Base-by-base conservation (phyloP, 2,113 vertebrate species). In the Leptobrachium ailaonicum region DNA sequence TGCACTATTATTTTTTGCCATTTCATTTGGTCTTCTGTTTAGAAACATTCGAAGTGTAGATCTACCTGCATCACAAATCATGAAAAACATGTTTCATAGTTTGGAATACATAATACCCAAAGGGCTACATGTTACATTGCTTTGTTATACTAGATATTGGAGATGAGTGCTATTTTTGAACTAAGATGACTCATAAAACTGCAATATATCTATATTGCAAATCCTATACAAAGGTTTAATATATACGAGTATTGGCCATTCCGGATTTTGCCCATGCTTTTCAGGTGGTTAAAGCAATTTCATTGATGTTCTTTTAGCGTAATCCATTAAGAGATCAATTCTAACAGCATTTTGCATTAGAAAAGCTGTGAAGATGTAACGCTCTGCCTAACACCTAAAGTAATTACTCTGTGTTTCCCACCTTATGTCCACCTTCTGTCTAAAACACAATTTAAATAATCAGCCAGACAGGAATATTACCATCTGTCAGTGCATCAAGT, bases 311-410 rank as follows among this genome's bases (percentile, higher is more conserved):
- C 44, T 63, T 71, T 71, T 78, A 71, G 66, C 62, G 45, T 71
- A 78, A 71, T 78, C 63, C 50, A 67, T 74, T 80, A 73, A 58
- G 62, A 73, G 54, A 80, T 80, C 78, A 73, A 80, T 80, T 80
- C 60, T 80, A 80, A 80, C 6, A 44, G 63, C 66, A 80, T 80
- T 67, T 41, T 56, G 20, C 62, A 66, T n/a, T 58, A 67, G 47
- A 73, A 14, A 13, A 68, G 62, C 71, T 66, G 11, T 68, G 71
- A 62, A 80, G 73, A 80, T 80, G 73, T 71, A 73, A 80, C 78
- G 67, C 41, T 58, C 41, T 80, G 50, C 53, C 40, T 41, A 40
- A 80, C 63, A 74, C 64, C 11, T 73, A 80, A 80, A 41, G 56
- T 47, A 80, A 73, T 80, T 73, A 73, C 47, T 8, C 0, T 14